phyloP scores from a whole-genome alignment of 2,888 invertebrate species.

The Sycophila texana region DNA sequence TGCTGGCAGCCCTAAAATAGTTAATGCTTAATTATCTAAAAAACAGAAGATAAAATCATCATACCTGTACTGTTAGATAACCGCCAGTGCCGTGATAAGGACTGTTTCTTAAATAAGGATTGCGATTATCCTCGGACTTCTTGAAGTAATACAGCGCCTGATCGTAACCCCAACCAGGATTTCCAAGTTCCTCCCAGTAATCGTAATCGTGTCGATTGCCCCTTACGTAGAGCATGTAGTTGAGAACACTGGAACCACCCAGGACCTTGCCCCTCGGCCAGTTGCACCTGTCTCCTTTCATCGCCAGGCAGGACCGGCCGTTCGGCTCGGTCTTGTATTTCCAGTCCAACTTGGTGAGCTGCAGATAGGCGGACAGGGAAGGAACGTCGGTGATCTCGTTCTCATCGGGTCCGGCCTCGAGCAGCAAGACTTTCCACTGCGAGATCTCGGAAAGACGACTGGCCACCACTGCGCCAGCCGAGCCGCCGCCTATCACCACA shows the following conservation, averaged over 20 bases:
- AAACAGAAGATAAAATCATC: not conserved
- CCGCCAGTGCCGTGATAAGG: slow-evolving; percentile 86
- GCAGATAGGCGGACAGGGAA: slow-evolving; percentile 90
- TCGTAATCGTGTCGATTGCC: slow-evolving; percentile 91
- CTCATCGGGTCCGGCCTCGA: slow-evolving; percentile 92
- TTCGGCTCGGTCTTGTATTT: slow-evolving; percentile 92
- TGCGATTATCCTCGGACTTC: slow-evolving; percentile 92
- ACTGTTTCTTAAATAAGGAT: slow-evolving; percentile 86
- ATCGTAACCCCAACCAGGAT: slow-evolving; percentile 92
- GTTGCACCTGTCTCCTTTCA: slow-evolving; percentile 87
- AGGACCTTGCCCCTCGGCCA: slow-evolving; percentile 94
- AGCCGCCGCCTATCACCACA: slow-evolving; percentile 89
- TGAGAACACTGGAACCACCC: slow-evolving; percentile 91
- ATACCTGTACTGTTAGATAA: slow-evolving; percentile 84
- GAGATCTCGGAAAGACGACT: slow-evolving; percentile 86
- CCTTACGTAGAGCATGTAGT: slow-evolving; percentile 93
- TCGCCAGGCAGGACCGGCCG: slow-evolving; percentile 87
- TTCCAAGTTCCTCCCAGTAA: slow-evolving; percentile 90
- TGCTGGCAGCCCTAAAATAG: not conserved
- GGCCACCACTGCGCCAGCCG: slow-evolving; percentile 93
- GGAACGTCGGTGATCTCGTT: slow-evolving; percentile 93
- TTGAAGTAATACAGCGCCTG: slow-evolving; percentile 92
- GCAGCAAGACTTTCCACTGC: slow-evolving; percentile 85
- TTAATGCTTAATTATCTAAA: not conserved
- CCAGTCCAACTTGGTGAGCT: slow-evolving; percentile 91